Evolutionary conservation across 2,888 invertebrate species (phyloP), one percentile per base, ranked within the genome.

Genomic region (Notodonta ziczac): DNA sequence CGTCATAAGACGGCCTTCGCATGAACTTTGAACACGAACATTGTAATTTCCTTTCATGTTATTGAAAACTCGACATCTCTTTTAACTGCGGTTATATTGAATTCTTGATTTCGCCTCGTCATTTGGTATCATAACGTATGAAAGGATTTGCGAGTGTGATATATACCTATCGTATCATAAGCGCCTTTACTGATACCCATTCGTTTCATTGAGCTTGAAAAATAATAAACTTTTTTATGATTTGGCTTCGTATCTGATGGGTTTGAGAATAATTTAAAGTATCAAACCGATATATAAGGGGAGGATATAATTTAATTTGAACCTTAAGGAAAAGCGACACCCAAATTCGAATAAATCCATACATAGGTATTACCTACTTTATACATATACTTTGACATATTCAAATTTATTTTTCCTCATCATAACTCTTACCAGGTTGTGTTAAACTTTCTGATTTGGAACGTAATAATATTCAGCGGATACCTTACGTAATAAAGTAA

Each of bases 41-140:
- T 81, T 85, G 83, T 88, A 86, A 89, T 87, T 88, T 85, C 81
- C 81, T 79, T 78, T 73, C 77, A 76, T 83, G 80, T 78, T 82
- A 86, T 87, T 85, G 83, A 84, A 68, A 86, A 75, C 72, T 79
- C 78, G 74, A 74, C 78, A 77, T 76, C 72, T 78, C 81, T 84
- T 79, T 81, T 80, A 75, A 81, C 76, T 80, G 63, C 75, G 72
- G 70, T 75, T 74, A 73, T 80, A 80, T 81, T 78, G 76, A 74
- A 80, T 74, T 76, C 74, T 78, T 74, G 75, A 73, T 76, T 81
- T 73, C 72, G 65, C 61, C 66, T 74, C 72, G 69, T 71, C 69
- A 71, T 72, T 70, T 72, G 63, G 35, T n/a, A 53, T 5, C 32
- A 53, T 13, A 13, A 7, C 8, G 5, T 32, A 69, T 59, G 61